Conservation (phyloP, 1,140 invertebrate species). For the Monomorium pharaonis region DNA sequence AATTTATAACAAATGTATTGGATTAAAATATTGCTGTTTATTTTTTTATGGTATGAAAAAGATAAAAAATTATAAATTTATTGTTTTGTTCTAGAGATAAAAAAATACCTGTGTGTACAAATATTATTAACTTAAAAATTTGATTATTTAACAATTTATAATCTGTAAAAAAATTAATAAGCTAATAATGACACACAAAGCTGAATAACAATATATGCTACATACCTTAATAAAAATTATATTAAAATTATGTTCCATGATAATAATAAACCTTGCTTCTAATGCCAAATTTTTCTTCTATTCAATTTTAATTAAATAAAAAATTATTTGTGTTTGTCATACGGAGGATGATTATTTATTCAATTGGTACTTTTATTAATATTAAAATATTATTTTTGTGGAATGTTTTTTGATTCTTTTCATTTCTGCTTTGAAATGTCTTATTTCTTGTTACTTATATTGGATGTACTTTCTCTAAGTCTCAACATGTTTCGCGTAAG, state of each 20-base stretch:
- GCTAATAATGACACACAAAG: background rate
- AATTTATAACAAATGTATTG: background rate
- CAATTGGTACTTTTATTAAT: background rate
- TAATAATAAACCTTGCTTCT: background rate
- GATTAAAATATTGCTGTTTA: background rate
- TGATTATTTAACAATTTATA: background rate
- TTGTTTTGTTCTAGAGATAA: background rate
- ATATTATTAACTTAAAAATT: background rate
- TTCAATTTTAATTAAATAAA: background rate
- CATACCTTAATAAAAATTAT: background rate
- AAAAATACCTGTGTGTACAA: background rate
- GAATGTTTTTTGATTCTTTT: background rate
- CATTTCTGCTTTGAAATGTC: background rate
- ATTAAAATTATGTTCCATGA: background rate
- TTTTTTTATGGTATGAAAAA: background rate
- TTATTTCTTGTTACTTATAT: background rate
- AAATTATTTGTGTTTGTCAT: background rate
- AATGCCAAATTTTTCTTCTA: background rate
- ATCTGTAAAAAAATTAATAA: background rate
- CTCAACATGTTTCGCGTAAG: constrained; percentile 18
- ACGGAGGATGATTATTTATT: background rate
- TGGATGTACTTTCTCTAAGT: background rate
- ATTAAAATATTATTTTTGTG: background rate
- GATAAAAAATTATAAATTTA: background rate
- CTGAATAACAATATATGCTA: background rate